A percentile compares a stretch with the other conserved stretches of the same genome.
These are phyloP conservation scores for Caenorhabditis sp. DNA, from an alignment of 2,888 invertebrate species.

Conservation along the genomic window DNA sequence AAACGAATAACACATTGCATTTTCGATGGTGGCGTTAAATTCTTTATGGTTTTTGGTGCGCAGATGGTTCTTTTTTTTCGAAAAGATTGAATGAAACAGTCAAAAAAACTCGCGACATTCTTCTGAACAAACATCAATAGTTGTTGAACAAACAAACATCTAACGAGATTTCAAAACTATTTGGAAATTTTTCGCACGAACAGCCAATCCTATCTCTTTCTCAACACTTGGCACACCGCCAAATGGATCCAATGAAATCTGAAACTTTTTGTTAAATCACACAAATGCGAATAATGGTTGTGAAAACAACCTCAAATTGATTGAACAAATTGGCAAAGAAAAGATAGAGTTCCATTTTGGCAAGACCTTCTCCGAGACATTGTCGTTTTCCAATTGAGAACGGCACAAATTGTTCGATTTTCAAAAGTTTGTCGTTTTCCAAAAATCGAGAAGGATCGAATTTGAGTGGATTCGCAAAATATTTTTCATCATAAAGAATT, in stretches of 20 bases:
- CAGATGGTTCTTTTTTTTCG: too few species aligned
- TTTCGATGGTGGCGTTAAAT: too few species aligned
- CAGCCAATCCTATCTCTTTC: conserved; percentile 27
- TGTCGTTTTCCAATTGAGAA: conserved; percentile 52
- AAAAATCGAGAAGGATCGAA: conserved; percentile 39
- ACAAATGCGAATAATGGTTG: too few species aligned
- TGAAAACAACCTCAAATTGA: conserved; percentile 22
- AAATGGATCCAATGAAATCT: conserved; percentile 13
- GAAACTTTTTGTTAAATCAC: too few species aligned
- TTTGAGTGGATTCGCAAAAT: conserved; percentile 39
- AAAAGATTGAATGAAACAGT: background rate
- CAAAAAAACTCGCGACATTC: background rate
- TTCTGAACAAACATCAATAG: background rate
- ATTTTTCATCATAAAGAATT: conserved; percentile 35
- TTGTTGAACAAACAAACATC: background rate
- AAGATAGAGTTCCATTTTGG: conserved; percentile 43
- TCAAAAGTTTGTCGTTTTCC: conserved; percentile 23
- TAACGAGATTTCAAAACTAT: conserved; percentile 15
- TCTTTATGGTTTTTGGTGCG: too few species aligned
- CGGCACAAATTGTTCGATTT: conserved; percentile 44
- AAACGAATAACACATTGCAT: too few species aligned
- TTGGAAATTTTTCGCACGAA: conserved; percentile 30
- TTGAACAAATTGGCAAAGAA: conserved; percentile 47
- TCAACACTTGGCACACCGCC: conserved; percentile 13
- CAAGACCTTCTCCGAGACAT: conserved; percentile 50